Base-by-base conservation (phyloP, 37 sponge, comb jelly and placozoan genomes). In the Eunapius fragilis region DNA sequence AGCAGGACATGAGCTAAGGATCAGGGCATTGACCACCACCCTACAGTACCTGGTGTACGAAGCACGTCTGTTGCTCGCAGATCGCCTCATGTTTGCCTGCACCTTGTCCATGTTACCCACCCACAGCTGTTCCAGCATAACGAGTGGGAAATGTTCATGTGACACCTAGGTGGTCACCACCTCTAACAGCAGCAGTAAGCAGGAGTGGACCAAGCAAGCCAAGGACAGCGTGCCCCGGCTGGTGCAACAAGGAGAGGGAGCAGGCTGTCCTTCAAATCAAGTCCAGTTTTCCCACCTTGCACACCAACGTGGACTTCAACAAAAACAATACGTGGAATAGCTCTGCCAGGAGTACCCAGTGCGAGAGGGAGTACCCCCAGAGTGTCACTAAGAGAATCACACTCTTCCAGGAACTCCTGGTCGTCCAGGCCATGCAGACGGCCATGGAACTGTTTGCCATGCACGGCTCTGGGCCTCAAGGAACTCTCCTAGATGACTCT, bases 41-140 rank as follows among this genome's bases (percentile, higher is more conserved):
- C 74, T 98, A 3, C 89, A 93, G 71, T 80, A 85, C 1, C 87
- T 98, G 37, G 89, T 95, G 34, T 97, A 95, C 45, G 90, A 95
- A n/a, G 67, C 87, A 83, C 67, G 92, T 95, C 67, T 95, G 92
- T 58, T 67, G 90, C 24, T 96, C 99, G 90, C 83, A 0, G 96
- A 98, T 67, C 85, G 92, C 25, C 91, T 98, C 67, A 95, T 92
- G 89, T 98, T 98, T 93, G 97, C 96, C 2, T 98, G 25, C 94
- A 98, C 77, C 83, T 98, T 37, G 94, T 89, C 9, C 97, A 96
- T 26, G 97, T 96, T 19, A 89, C 93, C 85, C 88, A 92, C 17
- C 97, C 97, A 0, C 69, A 93, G 11, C 79, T 97, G 73, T 98
- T 98, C 76, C 78, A 90, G 79, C 79, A 89, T 5, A 87, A 94